Conservation (phyloP, 2,888 invertebrate species). For the Limnephilus rhombicus region DNA sequence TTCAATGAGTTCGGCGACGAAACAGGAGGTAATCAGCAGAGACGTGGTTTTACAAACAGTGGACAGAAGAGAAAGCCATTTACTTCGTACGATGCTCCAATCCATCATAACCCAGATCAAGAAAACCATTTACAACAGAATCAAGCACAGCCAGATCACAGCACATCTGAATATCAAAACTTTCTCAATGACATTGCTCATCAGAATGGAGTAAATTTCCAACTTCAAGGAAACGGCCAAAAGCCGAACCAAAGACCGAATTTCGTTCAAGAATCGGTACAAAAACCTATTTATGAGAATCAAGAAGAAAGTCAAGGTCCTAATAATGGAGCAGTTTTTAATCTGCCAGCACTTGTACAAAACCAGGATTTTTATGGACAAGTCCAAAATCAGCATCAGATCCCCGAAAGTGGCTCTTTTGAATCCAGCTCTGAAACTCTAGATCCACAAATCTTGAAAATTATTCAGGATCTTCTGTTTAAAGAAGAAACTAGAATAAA, state of each 20-base stretch:
- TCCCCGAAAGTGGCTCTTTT: background rate
- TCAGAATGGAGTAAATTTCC: background rate
- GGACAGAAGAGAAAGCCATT: background rate
- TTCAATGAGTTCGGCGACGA: background rate
- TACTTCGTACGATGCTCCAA: conserved; percentile 24
- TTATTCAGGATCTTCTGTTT: conserved; percentile 36
- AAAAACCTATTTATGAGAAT: background rate
- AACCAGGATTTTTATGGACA: background rate
- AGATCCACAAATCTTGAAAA: conserved; percentile 40
- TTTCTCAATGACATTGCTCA: conserved; percentile 6
- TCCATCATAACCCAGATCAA: conserved; percentile 6
- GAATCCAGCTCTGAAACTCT: background rate
- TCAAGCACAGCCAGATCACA: background rate
- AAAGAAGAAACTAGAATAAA: conserved; percentile 48
- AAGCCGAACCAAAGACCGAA: background rate
- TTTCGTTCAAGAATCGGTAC: background rate
- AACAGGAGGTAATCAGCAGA: background rate
- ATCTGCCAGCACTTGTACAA: background rate
- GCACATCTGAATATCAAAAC: conserved; percentile 24
- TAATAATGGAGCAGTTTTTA: background rate
- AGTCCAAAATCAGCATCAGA: background rate
- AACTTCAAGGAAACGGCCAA: conserved; percentile 19
- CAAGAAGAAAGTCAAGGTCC: background rate
- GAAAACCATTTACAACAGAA: background rate
- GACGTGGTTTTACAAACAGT: background rate